phyloP scores from a whole-genome alignment of 1,140 invertebrate genomes.

The Carposina sasakii region DNA sequence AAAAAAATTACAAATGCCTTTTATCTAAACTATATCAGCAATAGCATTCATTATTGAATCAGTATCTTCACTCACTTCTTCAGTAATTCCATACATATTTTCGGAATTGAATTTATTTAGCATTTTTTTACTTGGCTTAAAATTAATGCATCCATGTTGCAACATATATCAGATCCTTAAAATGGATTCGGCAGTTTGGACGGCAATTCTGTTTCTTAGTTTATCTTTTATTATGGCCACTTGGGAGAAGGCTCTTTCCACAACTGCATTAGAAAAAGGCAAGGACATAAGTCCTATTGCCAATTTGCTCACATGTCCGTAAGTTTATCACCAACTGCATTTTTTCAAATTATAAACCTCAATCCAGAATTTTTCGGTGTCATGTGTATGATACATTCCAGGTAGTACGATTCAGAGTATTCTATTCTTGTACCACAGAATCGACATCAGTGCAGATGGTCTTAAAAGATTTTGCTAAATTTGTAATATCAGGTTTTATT shows the following conservation, averaged over 20 bases:
- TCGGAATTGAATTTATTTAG: background rate
- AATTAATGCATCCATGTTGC: background rate
- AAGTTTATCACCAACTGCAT: background rate
- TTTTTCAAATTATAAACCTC: slow-evolving; percentile 2
- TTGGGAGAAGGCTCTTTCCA: background rate
- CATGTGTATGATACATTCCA: background rate
- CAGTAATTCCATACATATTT: too few species aligned
- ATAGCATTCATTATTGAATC: too few species aligned
- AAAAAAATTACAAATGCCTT: too few species aligned
- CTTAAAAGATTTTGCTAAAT: background rate
- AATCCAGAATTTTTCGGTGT: background rate
- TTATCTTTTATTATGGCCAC: background rate
- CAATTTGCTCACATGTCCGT: background rate
- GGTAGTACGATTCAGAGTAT: background rate
- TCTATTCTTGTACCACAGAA: background rate
- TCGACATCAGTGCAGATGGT: background rate
- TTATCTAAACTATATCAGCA: too few species aligned
- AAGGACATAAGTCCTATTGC: background rate
- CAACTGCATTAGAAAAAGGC: slow-evolving; percentile 1
- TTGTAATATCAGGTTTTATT: background rate
- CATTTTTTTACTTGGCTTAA: background rate
- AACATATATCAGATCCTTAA: background rate
- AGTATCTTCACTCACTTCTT: too few species aligned
- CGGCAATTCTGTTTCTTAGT: background rate
- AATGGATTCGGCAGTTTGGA: background rate